These are phyloP conservation scores for Pluvianellus socialis DNA, from an alignment of 2,113 vertebrate genomes.

Conservation along the genomic window DNA sequence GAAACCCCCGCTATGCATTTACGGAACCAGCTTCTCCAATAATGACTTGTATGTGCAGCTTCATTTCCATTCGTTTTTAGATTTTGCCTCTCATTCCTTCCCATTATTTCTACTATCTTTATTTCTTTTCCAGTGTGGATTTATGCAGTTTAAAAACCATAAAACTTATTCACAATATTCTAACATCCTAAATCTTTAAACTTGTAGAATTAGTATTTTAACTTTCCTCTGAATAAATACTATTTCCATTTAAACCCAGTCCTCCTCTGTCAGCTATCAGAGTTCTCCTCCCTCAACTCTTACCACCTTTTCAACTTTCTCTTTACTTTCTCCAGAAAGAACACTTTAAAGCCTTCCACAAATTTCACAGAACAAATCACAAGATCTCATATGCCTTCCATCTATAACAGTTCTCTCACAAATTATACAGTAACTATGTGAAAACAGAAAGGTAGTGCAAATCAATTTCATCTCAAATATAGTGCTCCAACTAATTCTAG, in stretches of 20 bases:
- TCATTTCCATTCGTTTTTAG: not conserved
- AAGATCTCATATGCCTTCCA: conserved; percentile 5
- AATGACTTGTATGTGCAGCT: not conserved
- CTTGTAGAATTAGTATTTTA: conserved; percentile 25
- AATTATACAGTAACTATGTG: conserved; percentile 56
- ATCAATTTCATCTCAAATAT: conserved; percentile 52
- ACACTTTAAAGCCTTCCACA: conserved; percentile 28
- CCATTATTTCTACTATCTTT: conserved; percentile 25
- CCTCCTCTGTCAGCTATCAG: not conserved
- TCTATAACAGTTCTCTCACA: conserved; percentile 34
- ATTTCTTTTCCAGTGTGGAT: conserved; percentile 64
- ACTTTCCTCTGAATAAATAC: conserved; percentile 40
- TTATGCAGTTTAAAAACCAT: conserved; percentile 17
- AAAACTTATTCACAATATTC: conserved; percentile 34
- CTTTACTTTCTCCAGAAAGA: conserved; percentile 45
- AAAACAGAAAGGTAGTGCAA: conserved; percentile 68
- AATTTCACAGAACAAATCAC: conserved; percentile 32
- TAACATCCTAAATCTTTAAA: conserved; percentile 27
- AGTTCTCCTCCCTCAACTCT: not conserved
- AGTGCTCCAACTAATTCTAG: conserved; percentile 31
- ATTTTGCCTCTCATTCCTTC: conserved; percentile 21
- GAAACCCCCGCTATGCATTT: not conserved
- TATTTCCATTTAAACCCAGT: conserved; percentile 22
- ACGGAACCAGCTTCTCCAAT: not conserved
- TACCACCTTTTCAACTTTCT: conserved; percentile 75